Conservation (phyloP, 1,140 invertebrate genomes). For the Teleogryllus occipitalis region DNA sequence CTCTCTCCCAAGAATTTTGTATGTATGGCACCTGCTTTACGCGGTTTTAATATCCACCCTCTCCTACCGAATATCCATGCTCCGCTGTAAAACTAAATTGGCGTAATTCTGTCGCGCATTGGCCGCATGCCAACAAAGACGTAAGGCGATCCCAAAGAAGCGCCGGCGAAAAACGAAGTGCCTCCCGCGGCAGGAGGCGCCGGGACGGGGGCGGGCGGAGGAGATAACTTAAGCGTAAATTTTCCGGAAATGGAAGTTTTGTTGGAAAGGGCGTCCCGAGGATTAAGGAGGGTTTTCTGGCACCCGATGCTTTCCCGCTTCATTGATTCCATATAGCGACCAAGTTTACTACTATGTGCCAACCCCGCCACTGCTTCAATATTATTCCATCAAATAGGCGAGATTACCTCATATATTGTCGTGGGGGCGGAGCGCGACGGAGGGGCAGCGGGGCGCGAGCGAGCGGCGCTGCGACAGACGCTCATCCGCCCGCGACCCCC, state of each 20-base stretch:
- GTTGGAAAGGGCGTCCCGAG: not conserved
- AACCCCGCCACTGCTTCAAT: conserved; percentile 19
- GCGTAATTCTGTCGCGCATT: not conserved
- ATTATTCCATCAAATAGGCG: conserved; percentile 25
- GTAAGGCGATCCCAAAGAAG: not conserved
- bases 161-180: not conserved
- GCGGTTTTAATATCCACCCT: too few relatives aligned
- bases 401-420: conserved; percentile 25
- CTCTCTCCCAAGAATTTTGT: too few relatives aligned
- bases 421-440: not conserved
- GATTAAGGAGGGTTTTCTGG: conserved; percentile 12
- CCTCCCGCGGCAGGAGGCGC: not conserved
- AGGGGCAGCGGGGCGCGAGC: not conserved
- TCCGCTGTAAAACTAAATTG: too few relatives aligned
- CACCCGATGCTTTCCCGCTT: conserved; percentile 10
- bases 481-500: not conserved
- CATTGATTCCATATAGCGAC: conserved; percentile 17
- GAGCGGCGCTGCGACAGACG: not conserved
- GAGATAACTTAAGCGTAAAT: conserved; percentile 8
- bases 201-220: not conserved
- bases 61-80: too few relatives aligned
- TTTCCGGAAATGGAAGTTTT: conserved; percentile 9
- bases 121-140: not conserved
- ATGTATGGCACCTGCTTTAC: too few relatives aligned
- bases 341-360: conserved; percentile 14